Evolutionary conservation across 2,888 invertebrate species (phyloP), one percentile per base, ranked within the genome.

Genomic region (Chrysomela aeneicollis): DNA sequence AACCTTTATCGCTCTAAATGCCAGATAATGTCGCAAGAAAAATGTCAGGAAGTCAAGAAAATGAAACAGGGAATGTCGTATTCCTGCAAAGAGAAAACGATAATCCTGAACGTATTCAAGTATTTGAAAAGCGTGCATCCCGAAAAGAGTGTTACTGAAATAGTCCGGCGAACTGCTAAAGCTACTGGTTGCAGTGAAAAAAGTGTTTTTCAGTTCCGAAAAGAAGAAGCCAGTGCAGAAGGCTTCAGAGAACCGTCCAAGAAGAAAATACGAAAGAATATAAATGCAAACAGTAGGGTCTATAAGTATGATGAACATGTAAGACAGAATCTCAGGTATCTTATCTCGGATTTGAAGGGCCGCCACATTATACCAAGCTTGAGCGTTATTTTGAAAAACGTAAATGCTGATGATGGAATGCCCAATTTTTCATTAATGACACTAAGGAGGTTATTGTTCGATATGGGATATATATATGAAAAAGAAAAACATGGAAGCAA

Each of bases 1-100:
- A n/a, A n/a, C n/a, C n/a, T n/a, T n/a, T n/a, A n/a, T n/a, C n/a
- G 6, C 6, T 26, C 26, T 26, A 26, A 26, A 3, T 26, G 26
- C 26, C 1, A 2, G 21, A 42, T 6, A 15, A 47, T 46, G 42
- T 22, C 15, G 15, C 26, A 37, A 30, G 32, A 42, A 6, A 42
- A 15, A 42, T 42, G 15, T 42, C 63, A 70, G 62, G 79, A 81
- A 74, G 73, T 81, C 30, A 80, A 80, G 64, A 82, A 82, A 75
- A 82, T 82, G 81, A 82, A 81, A 72, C 82, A 82, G 66, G 82
- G 82, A 35, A 82, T 82, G 82, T 79, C 82, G 5, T 82, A 82
- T 68, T 77, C 82, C 1, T 76, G 79, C 62, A 82, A 82, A 72
- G 82, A 82, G 68, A 82, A 82, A 71, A 82, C 79, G 32, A 82